Conservation (phyloP, 2,888 invertebrate genomes). For the Polietes domitor region DNA sequence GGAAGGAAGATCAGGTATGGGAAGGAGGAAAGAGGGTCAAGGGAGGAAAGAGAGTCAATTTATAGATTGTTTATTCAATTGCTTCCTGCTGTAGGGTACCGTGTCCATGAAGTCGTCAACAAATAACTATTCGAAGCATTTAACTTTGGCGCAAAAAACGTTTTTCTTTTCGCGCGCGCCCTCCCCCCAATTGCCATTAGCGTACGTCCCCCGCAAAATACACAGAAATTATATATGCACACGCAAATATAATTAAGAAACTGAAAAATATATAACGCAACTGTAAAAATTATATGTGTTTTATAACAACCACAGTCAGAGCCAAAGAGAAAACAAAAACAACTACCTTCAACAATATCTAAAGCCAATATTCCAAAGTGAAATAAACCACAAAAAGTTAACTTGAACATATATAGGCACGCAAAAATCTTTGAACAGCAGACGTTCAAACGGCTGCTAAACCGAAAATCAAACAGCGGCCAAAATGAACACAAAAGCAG, state of each 20-base stretch:
- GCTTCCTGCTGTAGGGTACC: too few species aligned
- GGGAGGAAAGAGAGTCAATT: too few species aligned
- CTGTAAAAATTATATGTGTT: slow-evolving; percentile 41
- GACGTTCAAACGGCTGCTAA: neutral
- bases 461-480: slow-evolving; percentile 8
- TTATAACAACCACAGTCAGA: slow-evolving; percentile 32
- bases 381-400: slow-evolving; percentile 30
- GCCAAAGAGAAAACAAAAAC: neutral
- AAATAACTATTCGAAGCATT: neutral
- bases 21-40: too few species aligned
- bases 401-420: slow-evolving; percentile 35
- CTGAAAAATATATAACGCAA: slow-evolving; percentile 38
- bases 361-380: slow-evolving; percentile 29
- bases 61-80: too few species aligned
- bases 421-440: slow-evolving; percentile 41
- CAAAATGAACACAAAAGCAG: too few species aligned
- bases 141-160: neutral
- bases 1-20: too few species aligned
- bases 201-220: slow-evolving; percentile 39
- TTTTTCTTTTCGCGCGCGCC: neutral
- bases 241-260: slow-evolving; percentile 78
- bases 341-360: slow-evolving; percentile 25
- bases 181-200: neutral
- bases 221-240: slow-evolving; percentile 70
- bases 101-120: neutral